Conservation (phyloP, 2,888 invertebrate species). For the Ochlodes sylvanus region DNA sequence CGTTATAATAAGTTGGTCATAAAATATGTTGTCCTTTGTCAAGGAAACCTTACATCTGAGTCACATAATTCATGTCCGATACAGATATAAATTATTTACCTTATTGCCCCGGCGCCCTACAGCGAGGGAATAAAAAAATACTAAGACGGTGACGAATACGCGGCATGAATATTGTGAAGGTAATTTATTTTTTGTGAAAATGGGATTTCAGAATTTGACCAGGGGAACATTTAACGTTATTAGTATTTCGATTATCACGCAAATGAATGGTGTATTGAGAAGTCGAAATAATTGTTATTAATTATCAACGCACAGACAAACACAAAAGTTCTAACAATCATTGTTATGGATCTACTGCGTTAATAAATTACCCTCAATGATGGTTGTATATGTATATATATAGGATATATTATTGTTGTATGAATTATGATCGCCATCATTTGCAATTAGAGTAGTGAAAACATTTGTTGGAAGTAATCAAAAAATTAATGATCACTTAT, state of each 20-base stretch:
- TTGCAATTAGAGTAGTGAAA: too few species aligned
- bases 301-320: too few species aligned
- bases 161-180: conserved; percentile 39
- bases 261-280: too few species aligned
- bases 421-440: too few species aligned
- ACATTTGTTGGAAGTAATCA: too few species aligned
- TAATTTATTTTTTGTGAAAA: conserved; percentile 39
- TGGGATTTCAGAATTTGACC: conserved; percentile 22
- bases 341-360: too few species aligned
- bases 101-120: conserved; percentile 27
- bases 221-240: conserved; percentile 18
- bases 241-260: neutral
- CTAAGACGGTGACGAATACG: conserved; percentile 35
- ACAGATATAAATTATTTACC: conserved; percentile 41
- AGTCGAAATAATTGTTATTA: too few species aligned
- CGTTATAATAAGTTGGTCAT: neutral
- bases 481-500: too few species aligned
- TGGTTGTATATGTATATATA: too few species aligned
- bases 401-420: too few species aligned
- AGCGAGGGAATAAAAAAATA: conserved; percentile 27
- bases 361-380: too few species aligned
- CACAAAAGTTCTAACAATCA: too few species aligned
- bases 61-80: conserved; percentile 31
- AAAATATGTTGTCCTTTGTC: conserved; percentile 21
- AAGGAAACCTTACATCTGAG: conserved; percentile 18